Conservation (phyloP, 1,140 invertebrate species). For the Bicyclus anynana region DNA sequence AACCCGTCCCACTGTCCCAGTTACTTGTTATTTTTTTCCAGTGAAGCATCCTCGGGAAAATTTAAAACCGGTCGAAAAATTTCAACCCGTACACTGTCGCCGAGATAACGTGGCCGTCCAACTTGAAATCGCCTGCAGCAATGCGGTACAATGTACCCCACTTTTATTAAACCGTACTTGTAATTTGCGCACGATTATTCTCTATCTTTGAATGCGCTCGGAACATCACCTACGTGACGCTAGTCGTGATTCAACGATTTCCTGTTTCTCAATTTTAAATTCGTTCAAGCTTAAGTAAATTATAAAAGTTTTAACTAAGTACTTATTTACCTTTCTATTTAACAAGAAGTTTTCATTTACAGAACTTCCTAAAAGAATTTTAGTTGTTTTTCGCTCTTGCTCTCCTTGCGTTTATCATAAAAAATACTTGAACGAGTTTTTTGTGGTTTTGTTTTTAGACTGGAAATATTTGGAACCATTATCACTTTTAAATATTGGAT, state of each 20-base stretch:
- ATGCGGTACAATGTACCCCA: slow-evolving; percentile 15
- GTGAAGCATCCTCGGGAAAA: neutral
- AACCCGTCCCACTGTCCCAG: slow-evolving; percentile 25
- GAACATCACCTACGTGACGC: neutral
- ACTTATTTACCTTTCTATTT: too few species aligned
- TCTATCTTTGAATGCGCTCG: neutral
- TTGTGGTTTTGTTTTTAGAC: too few species aligned
- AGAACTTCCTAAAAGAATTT: too few species aligned
- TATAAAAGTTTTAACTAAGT: too few species aligned
- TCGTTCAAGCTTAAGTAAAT: neutral
- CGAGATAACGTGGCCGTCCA: slow-evolving; percentile 25
- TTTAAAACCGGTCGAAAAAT: slow-evolving; percentile 20
- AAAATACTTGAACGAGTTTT: too few species aligned
- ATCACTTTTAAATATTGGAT: too few species aligned
- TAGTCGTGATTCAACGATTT: neutral
- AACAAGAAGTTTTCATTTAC: too few species aligned
- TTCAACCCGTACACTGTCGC: slow-evolving; percentile 22
- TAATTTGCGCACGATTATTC: slow-evolving; percentile 1
- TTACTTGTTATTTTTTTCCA: slow-evolving; percentile 10
- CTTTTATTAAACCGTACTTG: slow-evolving; percentile 16
- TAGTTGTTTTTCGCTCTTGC: too few species aligned
- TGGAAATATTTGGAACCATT: too few species aligned
- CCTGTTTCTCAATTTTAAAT: neutral
- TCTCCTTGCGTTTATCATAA: too few species aligned
- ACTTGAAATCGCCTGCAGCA: slow-evolving; percentile 17